Percentiles rank a stretch among this genome's conserved stretches.
Evolutionary conservation across 2,888 invertebrate species (phyloP).

Genomic region (Zygogramma bicolorata): DNA sequence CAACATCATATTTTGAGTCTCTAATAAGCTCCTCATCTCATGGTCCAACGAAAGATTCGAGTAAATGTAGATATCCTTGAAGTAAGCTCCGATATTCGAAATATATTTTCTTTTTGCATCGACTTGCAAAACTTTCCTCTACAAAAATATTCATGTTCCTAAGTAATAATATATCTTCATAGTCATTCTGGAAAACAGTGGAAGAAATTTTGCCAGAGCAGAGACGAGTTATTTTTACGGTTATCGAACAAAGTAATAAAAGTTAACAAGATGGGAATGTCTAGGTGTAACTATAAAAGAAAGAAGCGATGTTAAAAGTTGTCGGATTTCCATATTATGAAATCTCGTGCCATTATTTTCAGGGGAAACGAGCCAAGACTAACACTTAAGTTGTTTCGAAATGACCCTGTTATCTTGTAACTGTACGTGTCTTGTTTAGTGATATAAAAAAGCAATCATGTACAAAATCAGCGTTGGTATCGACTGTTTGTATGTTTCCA

Average conservation of each 20-base stretch:
- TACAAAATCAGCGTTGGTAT: constrained; percentile 67
- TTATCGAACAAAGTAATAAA: constrained; percentile 48
- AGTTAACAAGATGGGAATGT: constrained; percentile 50
- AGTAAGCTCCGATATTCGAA: too few relatives aligned
- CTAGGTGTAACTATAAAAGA: constrained; percentile 50
- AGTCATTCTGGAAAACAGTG: not conserved
- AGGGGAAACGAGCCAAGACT: constrained; percentile 65
- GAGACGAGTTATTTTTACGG: constrained; percentile 40
- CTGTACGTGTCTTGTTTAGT: constrained; percentile 67
- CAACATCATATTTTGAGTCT: too few relatives aligned
- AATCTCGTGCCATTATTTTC: constrained; percentile 63
- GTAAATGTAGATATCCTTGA: too few relatives aligned
- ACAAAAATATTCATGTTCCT: too few relatives aligned
- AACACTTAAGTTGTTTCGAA: constrained; percentile 65
- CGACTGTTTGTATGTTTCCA: constrained; percentile 67
- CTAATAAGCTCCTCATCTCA: too few relatives aligned
- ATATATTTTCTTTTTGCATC: too few relatives aligned
- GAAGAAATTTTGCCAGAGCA: constrained; percentile 23
- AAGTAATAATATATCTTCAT: not conserved
- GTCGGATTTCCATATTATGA: constrained; percentile 55
- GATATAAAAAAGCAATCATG: constrained; percentile 69
- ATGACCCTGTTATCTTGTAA: constrained; percentile 66
- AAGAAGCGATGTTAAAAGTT: constrained; percentile 39
- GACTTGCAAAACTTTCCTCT: too few relatives aligned
- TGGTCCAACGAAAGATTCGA: too few relatives aligned